Conservation (phyloP, 1,140 invertebrate genomes). For the Papilio polyxenes region DNA sequence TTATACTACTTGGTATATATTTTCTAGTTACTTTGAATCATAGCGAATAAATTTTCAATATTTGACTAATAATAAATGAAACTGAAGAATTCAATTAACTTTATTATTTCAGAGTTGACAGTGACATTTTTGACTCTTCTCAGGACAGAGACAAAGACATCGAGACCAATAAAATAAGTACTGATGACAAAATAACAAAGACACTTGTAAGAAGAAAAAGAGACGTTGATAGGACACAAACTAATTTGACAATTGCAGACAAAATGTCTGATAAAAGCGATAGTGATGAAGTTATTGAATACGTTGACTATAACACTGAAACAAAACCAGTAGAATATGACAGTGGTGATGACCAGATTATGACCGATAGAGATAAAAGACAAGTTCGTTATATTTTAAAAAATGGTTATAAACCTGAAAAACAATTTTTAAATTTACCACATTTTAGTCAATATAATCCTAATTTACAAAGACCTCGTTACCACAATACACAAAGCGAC, state of each 20-base stretch:
- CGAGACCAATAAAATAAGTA: conserved; percentile 61
- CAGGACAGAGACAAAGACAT: conserved; percentile 68
- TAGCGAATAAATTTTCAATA: neutral
- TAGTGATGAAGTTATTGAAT: conserved; percentile 66
- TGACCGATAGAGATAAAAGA: conserved; percentile 75
- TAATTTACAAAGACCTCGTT: conserved; percentile 58
- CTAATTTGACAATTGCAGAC: conserved; percentile 46
- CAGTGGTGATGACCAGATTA: conserved; percentile 53
- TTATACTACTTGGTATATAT: conserved; percentile 13
- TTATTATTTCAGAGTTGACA: conserved; percentile 72
- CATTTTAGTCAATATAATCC: conserved; percentile 58
- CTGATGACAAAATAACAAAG: conserved; percentile 57
- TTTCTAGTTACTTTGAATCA: neutral
- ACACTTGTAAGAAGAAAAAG: conserved; percentile 62
- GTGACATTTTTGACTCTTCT: conserved; percentile 66
- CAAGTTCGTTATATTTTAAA: conserved; percentile 74
- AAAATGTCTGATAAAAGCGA: conserved; percentile 61
- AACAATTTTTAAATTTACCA: conserved; percentile 60
- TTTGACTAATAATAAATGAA: neutral
- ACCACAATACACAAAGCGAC: conserved; percentile 52
- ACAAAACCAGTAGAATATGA: conserved; percentile 49
- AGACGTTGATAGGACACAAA: conserved; percentile 46
- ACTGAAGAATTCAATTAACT: conserved; percentile 46
- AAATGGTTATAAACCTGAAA: conserved; percentile 63
- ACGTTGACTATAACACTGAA: conserved; percentile 60